Base-by-base conservation (phyloP, 2,113 vertebrate genomes). In the Chascanopsetta lugubris region DNA sequence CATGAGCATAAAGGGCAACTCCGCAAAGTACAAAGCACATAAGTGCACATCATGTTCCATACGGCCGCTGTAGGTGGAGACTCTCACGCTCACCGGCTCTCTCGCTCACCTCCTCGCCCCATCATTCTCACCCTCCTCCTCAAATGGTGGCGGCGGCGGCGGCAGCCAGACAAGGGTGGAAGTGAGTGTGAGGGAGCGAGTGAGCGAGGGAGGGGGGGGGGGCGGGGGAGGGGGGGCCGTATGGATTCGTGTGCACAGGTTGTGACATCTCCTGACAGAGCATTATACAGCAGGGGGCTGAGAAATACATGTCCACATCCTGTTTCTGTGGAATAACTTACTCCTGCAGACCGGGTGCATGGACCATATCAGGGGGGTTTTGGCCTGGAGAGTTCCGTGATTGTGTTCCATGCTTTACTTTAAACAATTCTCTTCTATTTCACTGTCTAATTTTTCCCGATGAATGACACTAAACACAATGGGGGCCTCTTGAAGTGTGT, bases 1-100 rank as follows among this genome's bases (percentile, higher is more conserved):
- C 86, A 93, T 95, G 92, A 91, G 93, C 92, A 91, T 89, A 93
- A 95, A 95, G 91, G 90, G 86, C 90, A 92, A 63, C 79, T 73
- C 50, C 62, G 54, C 67, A 20, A 30, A 89, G 75, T 83, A 88
- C 87, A 85, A 89, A 88, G 71, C 78, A 51, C 84, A 87, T 82
- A 90, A 85, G 84, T 81, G 84, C 87, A 88, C 85, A 81, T 85
- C 80, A 78, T 84, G 84, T 80, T 85, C 75, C 61, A 68, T 78
- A 59, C 61, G 25, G 61, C 38, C 27, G 53, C 72, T 59, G 69
- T 57, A 36, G 77, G 70, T 58, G 70, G 68, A 85, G 74, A 65
- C 77, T 73, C 80, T 69, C 57, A 12, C 69, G 65, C 71, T 85
- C 80, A 67, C 69, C 75, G 72, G 69, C 61, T 63, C 67, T 62